Evolutionary conservation across 2,797 vertebrate species (phyloP).

Genomic region (Chiroxiphia lanceolata): DNA sequence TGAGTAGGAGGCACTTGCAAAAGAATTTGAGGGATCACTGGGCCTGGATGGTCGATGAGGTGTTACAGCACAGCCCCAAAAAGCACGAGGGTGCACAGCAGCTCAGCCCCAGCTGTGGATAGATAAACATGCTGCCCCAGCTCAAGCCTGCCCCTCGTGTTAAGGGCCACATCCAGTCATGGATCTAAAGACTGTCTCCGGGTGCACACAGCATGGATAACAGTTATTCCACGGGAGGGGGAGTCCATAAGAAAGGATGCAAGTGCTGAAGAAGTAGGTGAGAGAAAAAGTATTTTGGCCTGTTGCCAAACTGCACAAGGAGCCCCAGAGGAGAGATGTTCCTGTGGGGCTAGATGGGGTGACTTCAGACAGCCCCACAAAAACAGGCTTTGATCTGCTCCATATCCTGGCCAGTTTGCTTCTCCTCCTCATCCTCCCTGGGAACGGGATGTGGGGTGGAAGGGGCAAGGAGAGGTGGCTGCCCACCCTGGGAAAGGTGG

Average conservation of each 20-base stretch:
- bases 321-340: background rate
- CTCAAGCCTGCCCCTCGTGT: background rate
- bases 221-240: background rate
- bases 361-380: background rate
- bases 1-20: background rate
- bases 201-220: background rate
- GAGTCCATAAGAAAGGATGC: background rate
- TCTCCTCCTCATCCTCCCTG: background rate
- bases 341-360: accelerated
- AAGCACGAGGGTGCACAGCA: background rate
- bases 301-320: background rate
- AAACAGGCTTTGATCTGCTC: background rate
- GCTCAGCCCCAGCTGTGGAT: background rate
- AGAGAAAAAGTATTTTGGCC: background rate
- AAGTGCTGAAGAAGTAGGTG: background rate
- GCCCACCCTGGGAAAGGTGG: background rate
- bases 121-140: background rate
- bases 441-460: background rate
- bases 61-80: background rate
- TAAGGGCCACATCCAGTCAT: background rate
- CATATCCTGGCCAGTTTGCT: background rate
- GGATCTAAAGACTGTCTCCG: background rate
- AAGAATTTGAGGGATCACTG: background rate
- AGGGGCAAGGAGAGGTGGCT: background rate
- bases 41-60: background rate